A percentile compares a stretch with the other conserved stretches of the same genome.
These are phyloP conservation scores for Oncopeltus fasciatus DNA, from an alignment of 1,140 invertebrate species.

Conservation along the genomic window DNA sequence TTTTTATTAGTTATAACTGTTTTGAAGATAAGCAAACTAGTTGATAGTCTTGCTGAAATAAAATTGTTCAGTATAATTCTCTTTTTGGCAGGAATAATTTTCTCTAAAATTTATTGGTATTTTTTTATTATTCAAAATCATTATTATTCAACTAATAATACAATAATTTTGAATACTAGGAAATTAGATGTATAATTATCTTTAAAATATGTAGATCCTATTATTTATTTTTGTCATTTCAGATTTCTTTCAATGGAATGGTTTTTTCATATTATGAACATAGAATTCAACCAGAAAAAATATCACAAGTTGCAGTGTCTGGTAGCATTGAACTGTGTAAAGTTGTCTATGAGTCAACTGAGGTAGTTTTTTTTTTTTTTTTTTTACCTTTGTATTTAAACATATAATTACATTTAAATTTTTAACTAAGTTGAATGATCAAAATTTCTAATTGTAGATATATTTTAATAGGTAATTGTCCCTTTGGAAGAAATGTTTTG, in stretches of 20 bases:
- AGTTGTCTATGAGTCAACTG: constrained; percentile 47
- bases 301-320: constrained; percentile 51
- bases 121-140: too few relatives aligned
- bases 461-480: constrained; percentile 40
- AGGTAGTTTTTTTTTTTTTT: constrained; percentile 29
- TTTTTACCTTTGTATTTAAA: background rate
- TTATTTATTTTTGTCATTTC: too few relatives aligned
- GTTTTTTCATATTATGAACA: constrained; percentile 54
- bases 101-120: too few relatives aligned
- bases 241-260: constrained; percentile 47
- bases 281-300: constrained; percentile 48
- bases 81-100: too few relatives aligned
- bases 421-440: background rate
- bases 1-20: too few relatives aligned
- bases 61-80: too few relatives aligned
- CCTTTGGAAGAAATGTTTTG: constrained; percentile 60
- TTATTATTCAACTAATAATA: too few relatives aligned
- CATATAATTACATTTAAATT: background rate
- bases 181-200: too few relatives aligned
- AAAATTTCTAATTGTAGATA: background rate
- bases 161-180: too few relatives aligned
- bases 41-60: too few relatives aligned
- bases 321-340: constrained; percentile 53
- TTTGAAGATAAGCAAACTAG: too few relatives aligned
- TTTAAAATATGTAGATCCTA: too few relatives aligned